Base-by-base conservation (phyloP, 2,888 invertebrate species). In the Ceratothoa steindachneri region DNA sequence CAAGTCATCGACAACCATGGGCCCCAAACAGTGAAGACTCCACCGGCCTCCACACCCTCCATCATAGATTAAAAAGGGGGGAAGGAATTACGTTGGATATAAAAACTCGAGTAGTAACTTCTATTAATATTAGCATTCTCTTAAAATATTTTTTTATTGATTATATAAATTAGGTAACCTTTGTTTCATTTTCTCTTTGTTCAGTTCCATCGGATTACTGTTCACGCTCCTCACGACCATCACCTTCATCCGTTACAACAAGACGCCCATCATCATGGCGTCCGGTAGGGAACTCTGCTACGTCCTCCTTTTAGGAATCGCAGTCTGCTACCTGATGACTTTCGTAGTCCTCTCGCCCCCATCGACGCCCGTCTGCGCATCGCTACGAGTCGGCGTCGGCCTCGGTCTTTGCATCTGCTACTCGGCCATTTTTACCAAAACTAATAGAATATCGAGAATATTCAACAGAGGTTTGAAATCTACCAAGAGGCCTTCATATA, bases 221-320 rank as follows among this genome's bases (percentile, higher is more conserved):
- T 85, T 86, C 80, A 89, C 89, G 1, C 82, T 88, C 53, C 88
- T 89, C 82, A 89, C 89, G 1, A 85, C 88, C n/a, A 85, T 86
- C 64, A 88, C 90, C 4, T 90, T 91, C 83, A 85, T 90, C 64
- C 86, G 87, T 82, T 88, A 83, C 82, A 86, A 86, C 81, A 85
- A 85, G 67, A 91, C 91, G 0, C 91, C 91, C 0, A 87, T 91
- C 41, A 90, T 91, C 77, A 91, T 91, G 88, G 92, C 92, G 1
- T 90, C 90, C 0, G 91, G 91, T 0, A 86, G 91, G 12, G 92
- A 92, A 82, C 85, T 92, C 7, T 91, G 91, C 83, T 91, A 91
- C 83, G 89, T 91, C 15, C 87, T 92, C 41, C 85, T 91, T n/a
- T 85, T 86, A 73, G 91, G 91, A 12, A 89, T 91, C 77, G 84